These are phyloP conservation scores for Eristalinus sepulchralis DNA, from an alignment of 2,888 invertebrate genomes.

Conservation along the genomic window DNA sequence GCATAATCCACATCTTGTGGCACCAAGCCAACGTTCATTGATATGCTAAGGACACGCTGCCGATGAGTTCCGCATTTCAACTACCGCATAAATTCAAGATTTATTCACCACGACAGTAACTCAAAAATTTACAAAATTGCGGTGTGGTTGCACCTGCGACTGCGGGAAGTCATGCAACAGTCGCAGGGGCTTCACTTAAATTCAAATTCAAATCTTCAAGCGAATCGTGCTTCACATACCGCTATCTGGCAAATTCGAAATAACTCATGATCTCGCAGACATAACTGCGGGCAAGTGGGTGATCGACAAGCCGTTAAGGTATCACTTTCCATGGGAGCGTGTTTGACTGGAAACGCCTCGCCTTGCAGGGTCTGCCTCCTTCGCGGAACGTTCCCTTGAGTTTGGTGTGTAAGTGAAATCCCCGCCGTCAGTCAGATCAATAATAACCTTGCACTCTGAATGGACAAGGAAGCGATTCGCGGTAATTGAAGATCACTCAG, in stretches of 20 bases:
- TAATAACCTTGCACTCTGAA: constrained; percentile 34
- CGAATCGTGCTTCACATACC: background rate
- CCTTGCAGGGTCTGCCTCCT: background rate
- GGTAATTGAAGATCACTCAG: constrained; percentile 44
- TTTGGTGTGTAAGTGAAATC: background rate
- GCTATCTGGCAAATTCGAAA: background rate
- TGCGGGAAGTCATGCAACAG: background rate
- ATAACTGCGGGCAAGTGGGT: background rate
- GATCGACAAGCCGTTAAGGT: background rate
- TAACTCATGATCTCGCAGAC: background rate
- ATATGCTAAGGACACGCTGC: background rate
- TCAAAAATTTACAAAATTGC: background rate
- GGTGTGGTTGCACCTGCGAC: background rate
- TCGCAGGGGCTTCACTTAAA: background rate
- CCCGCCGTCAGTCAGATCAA: background rate
- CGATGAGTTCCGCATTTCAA: background rate
- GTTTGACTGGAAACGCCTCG: background rate
- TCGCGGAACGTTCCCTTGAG: background rate
- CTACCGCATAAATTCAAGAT: background rate
- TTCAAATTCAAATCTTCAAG: background rate
- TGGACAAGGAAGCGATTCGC: constrained; percentile 30
- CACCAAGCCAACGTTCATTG: background rate
- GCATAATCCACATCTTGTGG: too few relatives aligned
- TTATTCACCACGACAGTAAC: background rate
- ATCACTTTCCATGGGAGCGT: background rate